Evolutionary conservation across 2,888 invertebrate species (phyloP).

Genomic region (Drosophila conformis): DNA sequence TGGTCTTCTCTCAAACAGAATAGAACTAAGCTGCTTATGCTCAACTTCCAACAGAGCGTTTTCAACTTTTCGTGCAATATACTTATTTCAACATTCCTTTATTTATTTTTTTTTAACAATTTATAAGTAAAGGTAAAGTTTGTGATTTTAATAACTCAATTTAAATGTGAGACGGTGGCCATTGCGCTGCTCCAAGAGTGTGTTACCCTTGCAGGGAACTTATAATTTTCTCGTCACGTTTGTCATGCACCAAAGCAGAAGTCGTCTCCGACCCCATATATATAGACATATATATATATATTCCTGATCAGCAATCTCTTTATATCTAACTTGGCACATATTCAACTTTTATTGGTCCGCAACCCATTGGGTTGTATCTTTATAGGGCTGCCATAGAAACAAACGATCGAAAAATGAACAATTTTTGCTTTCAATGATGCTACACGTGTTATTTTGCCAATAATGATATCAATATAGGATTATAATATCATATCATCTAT

Average conservation of each 20-base stretch:
- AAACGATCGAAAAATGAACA: background rate
- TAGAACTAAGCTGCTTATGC: background rate
- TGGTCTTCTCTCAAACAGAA: background rate
- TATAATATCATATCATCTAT: background rate
- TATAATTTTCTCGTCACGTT: background rate
- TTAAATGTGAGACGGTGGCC: background rate
- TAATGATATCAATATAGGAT: background rate
- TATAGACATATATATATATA: background rate
- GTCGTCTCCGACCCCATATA: background rate
- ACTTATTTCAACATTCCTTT: background rate
- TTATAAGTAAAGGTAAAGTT: background rate
- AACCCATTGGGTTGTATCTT: background rate
- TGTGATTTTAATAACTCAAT: background rate
- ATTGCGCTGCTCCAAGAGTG: background rate
- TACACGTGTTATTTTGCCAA: background rate
- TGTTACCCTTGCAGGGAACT: background rate
- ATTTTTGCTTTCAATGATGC: too few species aligned
- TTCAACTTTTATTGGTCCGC: rapidly evolving
- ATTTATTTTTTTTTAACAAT: background rate
- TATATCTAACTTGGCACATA: background rate
- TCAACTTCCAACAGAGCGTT: background rate
- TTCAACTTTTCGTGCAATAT: background rate
- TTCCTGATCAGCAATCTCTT: background rate
- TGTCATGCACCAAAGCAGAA: background rate
- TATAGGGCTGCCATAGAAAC: background rate